Percentiles rank a stretch among this genome's conserved stretches.
Conservation (phyloP, 2,113 vertebrate species). For the Crocuta crocuta region DNA sequence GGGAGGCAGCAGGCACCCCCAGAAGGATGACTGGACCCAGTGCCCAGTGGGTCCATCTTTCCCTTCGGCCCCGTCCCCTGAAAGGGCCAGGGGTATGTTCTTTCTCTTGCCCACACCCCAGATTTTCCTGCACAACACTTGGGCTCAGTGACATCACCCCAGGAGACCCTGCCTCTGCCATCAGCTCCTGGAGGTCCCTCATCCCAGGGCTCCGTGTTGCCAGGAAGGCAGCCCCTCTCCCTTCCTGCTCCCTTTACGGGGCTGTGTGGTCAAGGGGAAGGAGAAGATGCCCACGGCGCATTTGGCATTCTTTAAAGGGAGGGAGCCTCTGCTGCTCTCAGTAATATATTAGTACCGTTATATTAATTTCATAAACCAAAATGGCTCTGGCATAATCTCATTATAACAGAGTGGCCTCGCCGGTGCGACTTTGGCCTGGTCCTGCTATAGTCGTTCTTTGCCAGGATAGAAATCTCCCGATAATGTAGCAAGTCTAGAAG, state of each 20-base stretch:
- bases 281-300: not conserved
- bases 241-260: not conserved
- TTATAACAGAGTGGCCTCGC: constrained; percentile 70
- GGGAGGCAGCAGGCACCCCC: too few relatives aligned
- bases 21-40: not conserved
- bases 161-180: not conserved
- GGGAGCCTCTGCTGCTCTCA: not conserved
- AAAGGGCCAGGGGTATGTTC: not conserved
- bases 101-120: not conserved
- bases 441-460: not conserved
- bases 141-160: not conserved
- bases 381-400: constrained; percentile 68
- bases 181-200: not conserved
- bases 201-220: not conserved
- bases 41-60: not conserved
- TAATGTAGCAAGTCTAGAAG: constrained; percentile 29
- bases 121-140: not conserved
- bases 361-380: constrained; percentile 76
- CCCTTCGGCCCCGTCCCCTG: not conserved
- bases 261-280: not conserved
- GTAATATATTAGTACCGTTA: constrained; percentile 45
- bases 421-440: constrained; percentile 43
- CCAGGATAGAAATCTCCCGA: constrained; percentile 59
- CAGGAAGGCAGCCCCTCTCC: not conserved
- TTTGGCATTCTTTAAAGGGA: not conserved